Base-by-base conservation (phyloP, 2,888 invertebrate genomes). In the Eupelmus urozonus region DNA sequence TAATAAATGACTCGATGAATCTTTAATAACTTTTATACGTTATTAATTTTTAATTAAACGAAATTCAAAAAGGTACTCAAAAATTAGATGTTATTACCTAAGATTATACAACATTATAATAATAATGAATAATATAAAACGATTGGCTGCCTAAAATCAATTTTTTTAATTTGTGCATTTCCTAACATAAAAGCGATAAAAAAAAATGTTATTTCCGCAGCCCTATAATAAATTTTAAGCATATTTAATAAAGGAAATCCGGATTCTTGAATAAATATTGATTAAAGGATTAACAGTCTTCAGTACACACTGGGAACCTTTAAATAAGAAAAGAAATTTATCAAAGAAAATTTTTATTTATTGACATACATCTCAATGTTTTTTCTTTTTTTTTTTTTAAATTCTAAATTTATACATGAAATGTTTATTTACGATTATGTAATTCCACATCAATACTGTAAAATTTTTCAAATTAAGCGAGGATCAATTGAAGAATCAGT, bases 231-330 rank as follows among this genome's bases (percentile, higher is more conserved):
- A 73, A 57, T 60, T 23, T 18, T 20, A 71, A 27, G 29, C 18
- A 66, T 75, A 45, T 18, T 27, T 76, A 53, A 20, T 45, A 23
- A 65, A 40, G 55, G 53, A 42, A 57, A n/a, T n/a, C n/a, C n/a
- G n/a, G n/a, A n/a, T n/a, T n/a, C n/a, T n/a, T n/a, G n/a, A 34
- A 34, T 34, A 34, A 34, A 34, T 34, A n/a, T n/a, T n/a, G n/a
- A n/a, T n/a, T n/a, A n/a, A n/a, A n/a, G n/a, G n/a, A n/a, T n/a
- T n/a, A n/a, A n/a, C n/a, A n/a, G n/a, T 57, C 67, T 76, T 79
- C 69, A 79, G 72, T 76, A 76, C 78, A 80, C 78, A 80, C 78
- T 78, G 76, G 80, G 78, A 80, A 80, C 80, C 78, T 72, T 60
- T 75, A 18, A 70, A 76, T 59, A 72, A 73, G 16, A 59, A 53